Evolutionary conservation across 1,140 invertebrate species (phyloP).

Genomic region (Monomorium pharaonis): DNA sequence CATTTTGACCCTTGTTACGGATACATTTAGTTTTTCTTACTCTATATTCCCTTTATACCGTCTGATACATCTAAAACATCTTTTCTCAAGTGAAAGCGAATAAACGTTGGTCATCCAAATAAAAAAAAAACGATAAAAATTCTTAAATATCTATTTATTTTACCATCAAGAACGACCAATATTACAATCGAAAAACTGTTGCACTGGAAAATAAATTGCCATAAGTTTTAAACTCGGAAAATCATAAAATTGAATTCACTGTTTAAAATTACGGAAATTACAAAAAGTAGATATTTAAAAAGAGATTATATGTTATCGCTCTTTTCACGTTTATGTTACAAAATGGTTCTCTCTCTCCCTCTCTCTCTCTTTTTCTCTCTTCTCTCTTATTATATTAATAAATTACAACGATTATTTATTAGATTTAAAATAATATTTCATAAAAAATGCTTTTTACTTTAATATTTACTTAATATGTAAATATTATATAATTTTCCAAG

Average conservation of each 20-base stretch:
- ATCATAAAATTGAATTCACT: slow-evolving; percentile 22
- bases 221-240: neutral
- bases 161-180: neutral
- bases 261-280: neutral
- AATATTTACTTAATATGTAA: too few relatives aligned
- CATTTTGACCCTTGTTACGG: neutral
- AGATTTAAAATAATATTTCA: neutral
- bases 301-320: neutral
- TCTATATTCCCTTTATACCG: neutral
- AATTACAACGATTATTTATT: slow-evolving; percentile 8
- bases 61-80: neutral
- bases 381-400: neutral
- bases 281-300: neutral
- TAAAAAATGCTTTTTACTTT: neutral
- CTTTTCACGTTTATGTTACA: neutral
- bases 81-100: neutral
- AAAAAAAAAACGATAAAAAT: slow-evolving; percentile 42
- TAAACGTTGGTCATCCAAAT: slow-evolving; percentile 14
- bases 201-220: neutral
- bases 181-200: neutral
- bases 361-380: neutral
- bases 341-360: neutral
- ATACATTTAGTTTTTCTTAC: neutral
- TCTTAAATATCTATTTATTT: slow-evolving; percentile 23
- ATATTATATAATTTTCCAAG: too few relatives aligned